Conservation (phyloP, 2,113 vertebrate species). For the Myotis davidii region DNA sequence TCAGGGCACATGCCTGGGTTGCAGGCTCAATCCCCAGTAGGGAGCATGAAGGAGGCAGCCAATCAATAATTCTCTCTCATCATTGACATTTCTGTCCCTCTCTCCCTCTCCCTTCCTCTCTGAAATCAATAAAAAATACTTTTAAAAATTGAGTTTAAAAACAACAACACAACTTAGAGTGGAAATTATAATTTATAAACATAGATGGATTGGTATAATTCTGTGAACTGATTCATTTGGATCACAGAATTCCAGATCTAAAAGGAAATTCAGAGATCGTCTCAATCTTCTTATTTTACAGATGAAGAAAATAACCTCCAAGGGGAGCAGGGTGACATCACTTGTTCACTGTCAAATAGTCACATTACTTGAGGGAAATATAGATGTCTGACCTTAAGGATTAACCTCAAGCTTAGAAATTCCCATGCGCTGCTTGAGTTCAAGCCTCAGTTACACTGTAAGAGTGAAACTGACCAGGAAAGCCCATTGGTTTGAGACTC, state of each 20-base stretch:
- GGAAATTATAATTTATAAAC: background rate
- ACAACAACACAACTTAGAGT: background rate
- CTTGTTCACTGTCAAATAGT: background rate
- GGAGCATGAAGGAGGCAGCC: too few relatives aligned
- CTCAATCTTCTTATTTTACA: background rate
- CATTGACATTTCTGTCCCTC: too few relatives aligned
- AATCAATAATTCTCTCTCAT: too few relatives aligned
- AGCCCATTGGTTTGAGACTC: background rate
- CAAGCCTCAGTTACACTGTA: background rate
- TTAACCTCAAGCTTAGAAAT: background rate
- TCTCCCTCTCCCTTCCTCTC: too few relatives aligned
- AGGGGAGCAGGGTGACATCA: fast-evolving
- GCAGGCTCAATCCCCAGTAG: too few relatives aligned
- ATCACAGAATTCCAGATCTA: background rate
- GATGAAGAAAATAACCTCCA: background rate
- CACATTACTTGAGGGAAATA: background rate
- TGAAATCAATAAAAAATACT: too few relatives aligned
- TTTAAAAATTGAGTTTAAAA: background rate
- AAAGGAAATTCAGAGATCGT: background rate
- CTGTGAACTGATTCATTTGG: background rate
- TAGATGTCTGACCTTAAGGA: background rate
- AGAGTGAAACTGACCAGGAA: background rate
- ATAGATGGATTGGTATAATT: background rate
- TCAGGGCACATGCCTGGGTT: too few relatives aligned
- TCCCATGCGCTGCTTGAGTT: background rate